Evolutionary conservation across 2,113 vertebrate genomes (phyloP).

Genomic region (Psammodynastes pulverulentus): DNA sequence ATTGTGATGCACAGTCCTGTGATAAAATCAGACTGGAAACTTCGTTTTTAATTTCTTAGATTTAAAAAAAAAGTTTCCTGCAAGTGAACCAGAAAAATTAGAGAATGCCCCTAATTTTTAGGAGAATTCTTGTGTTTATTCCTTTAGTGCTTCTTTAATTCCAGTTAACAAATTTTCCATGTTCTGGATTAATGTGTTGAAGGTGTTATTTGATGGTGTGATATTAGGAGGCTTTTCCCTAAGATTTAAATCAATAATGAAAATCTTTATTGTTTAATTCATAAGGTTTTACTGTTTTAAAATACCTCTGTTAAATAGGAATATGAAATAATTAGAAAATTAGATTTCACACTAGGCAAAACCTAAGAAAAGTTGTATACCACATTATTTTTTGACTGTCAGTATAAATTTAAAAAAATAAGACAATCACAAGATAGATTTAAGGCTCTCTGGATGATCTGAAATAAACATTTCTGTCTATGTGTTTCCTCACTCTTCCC

Average conservation of each 20-base stretch:
- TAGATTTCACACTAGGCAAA: not conserved
- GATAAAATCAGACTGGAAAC: not conserved
- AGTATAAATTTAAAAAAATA: not conserved
- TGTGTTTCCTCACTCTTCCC: not conserved
- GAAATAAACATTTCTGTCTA: not conserved
- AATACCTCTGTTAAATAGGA: not conserved
- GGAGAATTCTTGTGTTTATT: not conserved
- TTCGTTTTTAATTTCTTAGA: not conserved
- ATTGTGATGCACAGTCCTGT: not conserved
- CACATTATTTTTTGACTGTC: not conserved
- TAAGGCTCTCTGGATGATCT: not conserved
- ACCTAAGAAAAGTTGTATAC: not conserved
- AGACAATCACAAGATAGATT: not conserved
- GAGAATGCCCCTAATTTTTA: not conserved
- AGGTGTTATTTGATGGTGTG: not conserved
- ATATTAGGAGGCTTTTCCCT: not conserved
- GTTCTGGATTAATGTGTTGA: not conserved
- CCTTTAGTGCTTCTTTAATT: not conserved
- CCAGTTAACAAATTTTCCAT: not conserved
- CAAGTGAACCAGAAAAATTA: not conserved
- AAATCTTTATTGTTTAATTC: not conserved
- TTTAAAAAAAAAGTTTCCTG: not conserved
- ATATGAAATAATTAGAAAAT: not conserved
- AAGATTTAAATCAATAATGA: not conserved
- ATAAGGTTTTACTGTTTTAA: not conserved